Conservation (phyloP, 2,888 invertebrate genomes). For the Stenolophus ochropezus region DNA sequence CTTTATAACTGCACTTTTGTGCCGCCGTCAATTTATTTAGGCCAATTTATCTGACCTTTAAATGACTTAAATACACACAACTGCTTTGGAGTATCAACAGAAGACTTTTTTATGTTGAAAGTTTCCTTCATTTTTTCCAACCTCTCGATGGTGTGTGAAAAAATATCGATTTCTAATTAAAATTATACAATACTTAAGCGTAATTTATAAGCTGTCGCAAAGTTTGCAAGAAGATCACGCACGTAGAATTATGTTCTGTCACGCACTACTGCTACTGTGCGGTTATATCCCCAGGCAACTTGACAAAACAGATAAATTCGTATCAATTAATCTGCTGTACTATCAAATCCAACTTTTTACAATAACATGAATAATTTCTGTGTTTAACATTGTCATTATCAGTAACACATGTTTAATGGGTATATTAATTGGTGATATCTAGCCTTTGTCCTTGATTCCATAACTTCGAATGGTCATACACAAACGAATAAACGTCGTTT, state of each 20-base stretch:
- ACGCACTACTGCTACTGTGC: neutral
- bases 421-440: too few species aligned
- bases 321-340: too few species aligned
- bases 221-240: constrained; percentile 2
- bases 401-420: too few species aligned
- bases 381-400: too few species aligned
- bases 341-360: too few species aligned
- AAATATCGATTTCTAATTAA: constrained; percentile 6
- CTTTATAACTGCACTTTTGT: too few species aligned
- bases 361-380: too few species aligned
- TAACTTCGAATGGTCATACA: too few species aligned
- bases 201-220: neutral
- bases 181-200: neutral
- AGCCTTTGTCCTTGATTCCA: too few species aligned
- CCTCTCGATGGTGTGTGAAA: neutral
- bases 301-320: too few species aligned
- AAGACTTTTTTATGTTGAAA: neutral
- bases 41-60: constrained; percentile 14
- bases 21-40: neutral
- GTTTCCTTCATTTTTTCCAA: neutral
- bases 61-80: constrained; percentile 4
- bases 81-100: neutral
- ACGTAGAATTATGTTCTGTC: neutral
- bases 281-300: too few species aligned
- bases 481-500: too few species aligned